These are phyloP conservation scores for Hoplodrina blanda DNA, from an alignment of 2,888 invertebrate species.

Conservation along the genomic window DNA sequence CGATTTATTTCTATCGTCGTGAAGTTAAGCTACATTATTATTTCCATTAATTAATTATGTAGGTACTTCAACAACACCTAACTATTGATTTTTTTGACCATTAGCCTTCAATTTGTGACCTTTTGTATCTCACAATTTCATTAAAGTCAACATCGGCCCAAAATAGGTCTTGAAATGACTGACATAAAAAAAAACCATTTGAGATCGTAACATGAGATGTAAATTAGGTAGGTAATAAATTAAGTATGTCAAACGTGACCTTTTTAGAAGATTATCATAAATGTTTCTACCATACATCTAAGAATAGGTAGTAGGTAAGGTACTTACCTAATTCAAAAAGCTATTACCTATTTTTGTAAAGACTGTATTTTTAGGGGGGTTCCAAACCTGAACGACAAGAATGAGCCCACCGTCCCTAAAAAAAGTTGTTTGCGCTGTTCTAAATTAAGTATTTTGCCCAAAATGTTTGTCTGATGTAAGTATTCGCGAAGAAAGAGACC, in stretches of 20 bases:
- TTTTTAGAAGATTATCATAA: conserved; percentile 4
- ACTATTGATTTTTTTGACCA: conserved; percentile 11
- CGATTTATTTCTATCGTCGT: not conserved
- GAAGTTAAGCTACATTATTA: not conserved
- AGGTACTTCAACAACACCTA: not conserved
- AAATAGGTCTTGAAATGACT: not conserved
- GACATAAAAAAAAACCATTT: conserved; percentile 8
- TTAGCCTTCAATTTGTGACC: conserved; percentile 15
- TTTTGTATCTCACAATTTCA: conserved; percentile 6
- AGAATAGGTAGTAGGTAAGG: not conserved
- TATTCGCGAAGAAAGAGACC: not conserved
- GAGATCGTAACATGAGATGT: not conserved
- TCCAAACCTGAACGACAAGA: not conserved
- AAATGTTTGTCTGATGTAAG: not conserved
- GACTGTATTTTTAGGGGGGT: not conserved
- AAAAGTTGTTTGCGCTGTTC: not conserved
- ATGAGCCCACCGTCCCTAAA: not conserved
- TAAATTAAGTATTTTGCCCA: not conserved
- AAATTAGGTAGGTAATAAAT: conserved; percentile 5
- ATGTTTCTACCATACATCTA: not conserved
- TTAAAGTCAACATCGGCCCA: conserved; percentile 13
- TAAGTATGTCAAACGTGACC: conserved; percentile 10
- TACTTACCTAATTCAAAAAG: conserved; percentile 5
- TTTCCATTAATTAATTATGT: not conserved
- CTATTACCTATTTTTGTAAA: not conserved